Base-by-base conservation (phyloP, 2,797 vertebrate species). In the Anableps anableps region DNA sequence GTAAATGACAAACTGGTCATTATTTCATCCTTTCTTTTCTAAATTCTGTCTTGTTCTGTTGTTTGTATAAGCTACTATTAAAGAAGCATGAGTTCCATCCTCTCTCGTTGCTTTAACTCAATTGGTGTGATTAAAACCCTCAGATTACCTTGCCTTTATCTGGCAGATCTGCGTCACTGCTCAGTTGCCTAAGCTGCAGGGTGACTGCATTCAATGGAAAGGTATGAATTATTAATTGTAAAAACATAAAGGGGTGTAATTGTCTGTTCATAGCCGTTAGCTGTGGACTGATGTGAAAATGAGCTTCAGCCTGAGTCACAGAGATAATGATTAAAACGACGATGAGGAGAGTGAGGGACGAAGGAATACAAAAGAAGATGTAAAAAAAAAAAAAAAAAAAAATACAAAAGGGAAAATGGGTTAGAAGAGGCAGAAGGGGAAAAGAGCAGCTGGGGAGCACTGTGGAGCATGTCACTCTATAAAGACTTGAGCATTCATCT, bases 201-300 rank as follows among this genome's bases (percentile, higher is more conserved):
- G 84, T 77, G 74, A 88, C 85, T 91, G 80, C 85, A 92, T 92
- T 92, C 88, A 85, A 90, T 83, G 72, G 81, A 81, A 88, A 88
- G 77, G 76, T 88, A 88, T 93, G 84, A 93, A 91, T 92, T 93
- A 93, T 94, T 93, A 93, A 93, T 92, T 90, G 81, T 86, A 91
- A 83, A 92, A 93, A 94, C 89, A 92, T 36, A 47, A 87, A 89
- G 72, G 47, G 79, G 82, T 88, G 90, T 92, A 93, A 94, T 92
- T 93, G 85, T 91, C 86, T 88, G 87, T 81, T 82, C 76, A 79
- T 87, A 88, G 90, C 90, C 87, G 75, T 81, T 75, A 83, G 82
- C 85, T 85, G 86, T 90, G 83, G 85, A 90, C 86, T 86, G 86
- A 91, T 89, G 90, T 89, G 88, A 84, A 93, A 93, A 93, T 93